Conservation (phyloP, 1,140 invertebrate species). For the Bacillus rossius region DNA sequence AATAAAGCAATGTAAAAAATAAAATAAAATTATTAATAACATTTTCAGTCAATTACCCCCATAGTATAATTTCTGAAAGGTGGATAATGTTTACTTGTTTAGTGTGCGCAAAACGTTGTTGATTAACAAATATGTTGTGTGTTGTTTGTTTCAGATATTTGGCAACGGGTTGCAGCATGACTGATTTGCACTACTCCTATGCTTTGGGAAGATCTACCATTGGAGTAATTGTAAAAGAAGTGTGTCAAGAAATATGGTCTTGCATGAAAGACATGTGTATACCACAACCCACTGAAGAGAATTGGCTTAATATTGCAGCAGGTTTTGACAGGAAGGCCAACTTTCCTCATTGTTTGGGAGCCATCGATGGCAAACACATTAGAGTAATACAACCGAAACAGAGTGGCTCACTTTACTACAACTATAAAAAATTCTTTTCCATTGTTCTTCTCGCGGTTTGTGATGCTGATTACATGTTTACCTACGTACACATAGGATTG, state of each 20-base stretch:
- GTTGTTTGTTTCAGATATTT: neutral
- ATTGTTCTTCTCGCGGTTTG: slow-evolving; percentile 39
- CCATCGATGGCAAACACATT: no score
- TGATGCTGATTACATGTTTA: slow-evolving; percentile 31
- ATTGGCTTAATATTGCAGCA: no score
- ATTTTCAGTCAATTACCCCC: no score
- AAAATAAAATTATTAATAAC: no score
- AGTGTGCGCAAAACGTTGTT: no score
- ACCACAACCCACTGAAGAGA: no score
- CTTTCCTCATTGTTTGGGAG: slow-evolving; percentile 16
- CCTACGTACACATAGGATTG: slow-evolving; percentile 32
- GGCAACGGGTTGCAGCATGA: neutral
- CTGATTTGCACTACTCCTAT: neutral
- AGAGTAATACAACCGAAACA: slow-evolving; percentile 18
- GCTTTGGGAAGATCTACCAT: neutral
- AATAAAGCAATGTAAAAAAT: no score
- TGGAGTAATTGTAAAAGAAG: neutral
- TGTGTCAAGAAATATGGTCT: neutral
- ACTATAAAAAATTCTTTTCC: slow-evolving; percentile 34
- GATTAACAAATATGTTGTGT: neutral
- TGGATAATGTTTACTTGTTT: no score
- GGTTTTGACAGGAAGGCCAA: slow-evolving; percentile 1
- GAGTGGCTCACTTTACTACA: slow-evolving; percentile 34
- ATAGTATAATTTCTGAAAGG: no score
- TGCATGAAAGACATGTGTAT: neutral